Base-by-base conservation (phyloP, 2,113 vertebrate species). In the Puma concolor region DNA sequence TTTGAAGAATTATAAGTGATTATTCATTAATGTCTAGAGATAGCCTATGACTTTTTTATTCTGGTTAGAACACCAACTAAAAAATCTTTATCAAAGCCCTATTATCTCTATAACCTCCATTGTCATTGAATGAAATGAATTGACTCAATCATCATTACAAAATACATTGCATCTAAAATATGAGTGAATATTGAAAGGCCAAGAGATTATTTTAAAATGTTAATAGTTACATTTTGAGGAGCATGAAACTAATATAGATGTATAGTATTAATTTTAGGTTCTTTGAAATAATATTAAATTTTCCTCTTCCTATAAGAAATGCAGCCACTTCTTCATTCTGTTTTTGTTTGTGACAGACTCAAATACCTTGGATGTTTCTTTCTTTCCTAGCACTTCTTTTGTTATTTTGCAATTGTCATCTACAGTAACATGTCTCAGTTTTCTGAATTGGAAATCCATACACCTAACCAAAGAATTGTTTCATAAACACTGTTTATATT, bases 1-100 rank as follows among this genome's bases (percentile, higher is more conserved):
- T 87, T 96, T 76, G 44, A 87, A 94, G 7, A 96, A 93, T 84
- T 71, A 84, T 31, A 92, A 83, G 80, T 94, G 91, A 97, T 79
- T 92, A 96, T 74, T 91, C 31, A 80, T 84, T 94, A 90, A 88
- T 63, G 36, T 63, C 33, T 86, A 90, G 29, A 87, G 8, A 74
- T 36, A 92, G 52, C 21, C 21, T 84, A 63, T 87, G 83, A 60
- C 31, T 82, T 94, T 81, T 92, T 93, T n/a, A 97, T 88, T 95
- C 38, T 64, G 41, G 67, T 63, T 87, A 92, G 69, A 97, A 89
- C 82, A 95, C 7, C 4, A 21, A 44, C 12, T 85, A 83, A 95
- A 92, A 87, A 76, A 11, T 92, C 15, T 96, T 88, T 91, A 83
- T 74, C n/a, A 82, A 63, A 86, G 60, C 10, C 9, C 2, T 84